Evolutionary conservation across 2,797 vertebrate species (phyloP), one percentile per base, ranked within the genome.

Genomic region (Parauchenoglanis ngamensis): DNA sequence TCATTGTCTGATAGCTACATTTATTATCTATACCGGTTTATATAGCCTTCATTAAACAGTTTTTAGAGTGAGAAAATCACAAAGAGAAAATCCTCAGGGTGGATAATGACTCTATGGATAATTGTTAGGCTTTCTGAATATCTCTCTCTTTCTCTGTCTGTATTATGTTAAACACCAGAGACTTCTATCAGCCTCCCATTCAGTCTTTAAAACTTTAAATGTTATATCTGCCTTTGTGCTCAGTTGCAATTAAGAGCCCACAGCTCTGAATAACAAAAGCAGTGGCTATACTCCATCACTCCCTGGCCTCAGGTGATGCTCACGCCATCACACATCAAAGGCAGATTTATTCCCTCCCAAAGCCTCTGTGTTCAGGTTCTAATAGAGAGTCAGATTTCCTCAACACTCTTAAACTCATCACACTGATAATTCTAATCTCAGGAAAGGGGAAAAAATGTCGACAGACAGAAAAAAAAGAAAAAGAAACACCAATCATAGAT

Each of bases 361-460:
- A 92, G 92, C 93, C 92, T 91, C 93, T 92, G 93, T 92, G 93
- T 95, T 95, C 94, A 96, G 94, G 94, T 95, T 94, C 94, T 95
- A 95, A 96, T 95, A 94, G 89, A 90, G 92, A 93, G 93, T 93
- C 94, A 95, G 95, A 95, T 95, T 95, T 95, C 92, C 93, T 94
- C 93, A 94, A 95, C 94, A 96, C 93, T 94, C 94, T 95, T 95
- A 95, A 94, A 94, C 92, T 93, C 94, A 95, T 95, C 95, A 95
- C 92, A 93, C 92, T 95, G 94, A 95, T 94, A 95, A 93, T 92
- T 92, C 92, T 94, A 95, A 94, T 94, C 94, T 92, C 89, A 90
- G 77, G 84, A 90, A 84, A 89, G 90, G 86, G 89, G 87, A 88
- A 56, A 92, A 57, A 70, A 61, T 84, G 86, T 88, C 85, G 68